Conservation (phyloP, 2,888 invertebrate species). For the Drosophila picticornis region DNA sequence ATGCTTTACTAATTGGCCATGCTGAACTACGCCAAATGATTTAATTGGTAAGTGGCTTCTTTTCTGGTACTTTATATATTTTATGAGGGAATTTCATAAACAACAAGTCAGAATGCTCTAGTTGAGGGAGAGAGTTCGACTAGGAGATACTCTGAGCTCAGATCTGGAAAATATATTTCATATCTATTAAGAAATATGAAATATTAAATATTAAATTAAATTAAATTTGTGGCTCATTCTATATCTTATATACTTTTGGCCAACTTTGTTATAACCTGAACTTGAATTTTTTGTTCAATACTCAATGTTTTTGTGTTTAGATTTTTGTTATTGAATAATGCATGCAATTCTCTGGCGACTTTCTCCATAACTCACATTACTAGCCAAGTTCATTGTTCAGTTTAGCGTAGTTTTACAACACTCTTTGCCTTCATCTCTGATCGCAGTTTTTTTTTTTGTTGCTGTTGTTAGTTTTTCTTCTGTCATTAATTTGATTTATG, state of each 20-base stretch:
- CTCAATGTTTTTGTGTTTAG: no score
- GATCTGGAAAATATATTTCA: neutral
- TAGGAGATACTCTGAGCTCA: neutral
- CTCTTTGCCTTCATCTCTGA: neutral
- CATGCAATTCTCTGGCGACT: slow-evolving; percentile 5
- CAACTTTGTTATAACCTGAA: neutral
- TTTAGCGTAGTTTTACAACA: neutral
- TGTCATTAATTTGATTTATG: slow-evolving; percentile 80
- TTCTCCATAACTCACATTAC: slow-evolving; percentile 2
- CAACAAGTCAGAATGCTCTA: neutral
- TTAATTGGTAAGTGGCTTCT: neutral
- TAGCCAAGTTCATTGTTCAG: slow-evolving; percentile 1
- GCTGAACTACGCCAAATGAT: no score
- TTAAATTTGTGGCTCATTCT: no score
- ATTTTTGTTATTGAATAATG: no score
- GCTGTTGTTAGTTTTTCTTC: slow-evolving; percentile 32
- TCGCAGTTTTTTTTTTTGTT: slow-evolving; percentile 10
- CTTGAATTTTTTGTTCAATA: neutral
- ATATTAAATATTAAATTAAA: no score
- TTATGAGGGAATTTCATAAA: neutral
- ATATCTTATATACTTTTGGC: neutral
- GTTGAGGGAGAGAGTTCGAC: neutral
- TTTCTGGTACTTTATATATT: neutral
- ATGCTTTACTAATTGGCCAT: neutral
- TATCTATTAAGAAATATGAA: neutral